Base-by-base conservation (phyloP, 2,113 vertebrate genomes). In the Paradoxurus hermaphroditus region DNA sequence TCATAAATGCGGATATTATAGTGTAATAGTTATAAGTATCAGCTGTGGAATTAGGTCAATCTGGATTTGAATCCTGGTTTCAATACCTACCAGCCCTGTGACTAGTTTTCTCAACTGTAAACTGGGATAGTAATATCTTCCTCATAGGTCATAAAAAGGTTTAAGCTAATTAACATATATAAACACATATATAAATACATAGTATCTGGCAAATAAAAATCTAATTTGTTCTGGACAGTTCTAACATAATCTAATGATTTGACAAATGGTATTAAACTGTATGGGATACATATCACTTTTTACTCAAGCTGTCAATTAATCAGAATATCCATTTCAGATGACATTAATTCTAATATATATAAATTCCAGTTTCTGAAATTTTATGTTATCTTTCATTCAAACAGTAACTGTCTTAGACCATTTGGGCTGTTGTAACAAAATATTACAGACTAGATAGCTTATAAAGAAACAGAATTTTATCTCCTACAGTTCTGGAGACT, bases 141-240 rank as follows among this genome's bases (percentile, higher is more conserved):
- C 53, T 93, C 9, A 78, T 0, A 90, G 59, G 3, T 27, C 41
- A 8, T 72, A 39, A 84, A 94, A 94, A 84, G 21, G 3, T 82
- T 82, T 91, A 91, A 94, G 44, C 7, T 67, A 93, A 67, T 82
- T 84, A 86, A 83, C 89, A 41, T 0, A 29, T 36, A 87, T n/a
- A 27, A 93, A 91, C 14, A 49, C 49, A 49, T 49, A 49, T 14
- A 49, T 49, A 49, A 49, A 49, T 49, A 90, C 1, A 59, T 56
- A 94, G 51, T 62, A 68, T 67, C 85, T 96, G 67, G 23, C 25
- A 94, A 78, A 82, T n/a, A 70, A 75, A 87, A 82, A 82, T 16
- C 10, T 5, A 70, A 10, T 78, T 96, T 90, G 34, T 91, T 96
- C 79, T 94, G 59, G 65, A 27, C 95, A 88, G 27, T 97, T 94